A percentile compares a stretch with the other conserved stretches of the same genome.
Conservation (phyloP, 2,113 vertebrate species). For the Hassar affinis region DNA sequence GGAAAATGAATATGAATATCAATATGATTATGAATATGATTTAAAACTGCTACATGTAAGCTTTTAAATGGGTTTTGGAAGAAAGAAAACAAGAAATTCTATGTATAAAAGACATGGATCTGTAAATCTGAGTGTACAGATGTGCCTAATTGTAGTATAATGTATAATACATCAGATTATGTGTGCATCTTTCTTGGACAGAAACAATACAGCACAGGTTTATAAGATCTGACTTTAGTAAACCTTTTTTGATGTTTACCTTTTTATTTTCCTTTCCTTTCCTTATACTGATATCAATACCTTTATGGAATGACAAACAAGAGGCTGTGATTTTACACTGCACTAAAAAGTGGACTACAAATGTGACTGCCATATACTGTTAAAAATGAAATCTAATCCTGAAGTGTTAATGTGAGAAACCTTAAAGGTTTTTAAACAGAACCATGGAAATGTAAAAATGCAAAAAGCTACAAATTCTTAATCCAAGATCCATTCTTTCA, state of each 20-base stretch:
- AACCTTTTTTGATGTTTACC: background rate
- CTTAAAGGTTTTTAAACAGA: background rate
- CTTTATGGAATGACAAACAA: background rate
- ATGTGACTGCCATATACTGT: background rate
- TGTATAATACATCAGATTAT: background rate
- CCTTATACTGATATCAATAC: background rate
- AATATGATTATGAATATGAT: background rate
- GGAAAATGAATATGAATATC: too few relatives aligned
- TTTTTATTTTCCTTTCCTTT: too few relatives aligned
- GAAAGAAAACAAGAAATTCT: background rate
- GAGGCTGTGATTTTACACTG: background rate
- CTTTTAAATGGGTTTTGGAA: background rate
- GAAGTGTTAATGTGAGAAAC: background rate
- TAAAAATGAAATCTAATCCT: background rate
- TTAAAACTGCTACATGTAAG: background rate
- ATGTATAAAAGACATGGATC: background rate
- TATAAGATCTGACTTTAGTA: background rate
- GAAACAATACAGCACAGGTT: background rate
- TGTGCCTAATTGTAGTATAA: background rate
- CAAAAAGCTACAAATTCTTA: background rate
- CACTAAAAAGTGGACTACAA: background rate
- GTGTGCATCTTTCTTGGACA: background rate
- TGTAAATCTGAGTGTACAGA: background rate
- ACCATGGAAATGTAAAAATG: too few relatives aligned
- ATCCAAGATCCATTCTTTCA: background rate